Base-by-base conservation (phyloP, 53 echinoderm and acorn worm species). In the Echinarachnius parma region DNA sequence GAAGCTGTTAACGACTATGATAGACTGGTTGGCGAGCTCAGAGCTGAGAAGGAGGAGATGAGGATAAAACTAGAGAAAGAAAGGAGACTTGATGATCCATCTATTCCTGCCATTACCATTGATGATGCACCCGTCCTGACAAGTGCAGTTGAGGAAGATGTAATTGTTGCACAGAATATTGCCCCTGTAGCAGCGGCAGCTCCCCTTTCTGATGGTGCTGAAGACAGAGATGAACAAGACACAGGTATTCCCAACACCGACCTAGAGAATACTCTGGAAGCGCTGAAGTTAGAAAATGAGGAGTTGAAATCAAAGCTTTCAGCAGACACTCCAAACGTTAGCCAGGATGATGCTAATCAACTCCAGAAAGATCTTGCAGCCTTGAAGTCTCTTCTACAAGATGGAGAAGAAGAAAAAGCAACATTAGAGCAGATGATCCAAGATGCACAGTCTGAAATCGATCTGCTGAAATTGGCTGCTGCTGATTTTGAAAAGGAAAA, bases 401-500 rank as follows among this genome's bases (percentile, higher is more conserved):
- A 82, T 39, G 62, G 59, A 0, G 82, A 87, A 21, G 71, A 52
- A 35, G 79, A 83, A n/a, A 88, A 60, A 23, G 48, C 46, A 31
- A 33, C 33, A 42, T 24, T 83, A 21, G 50, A 78, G 34, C 45
- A 75, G 3, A 21, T 72, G 23, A 60, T 74, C 26, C 46, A 64
- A 42, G 66, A 83, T 21, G 52, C 62, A 9, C 55, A 87, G 61
- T 46, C 34, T 21, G 36, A 77, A 50, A 46, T 60, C 29, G 69
- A 85, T 9, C 86, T 87, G 5, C 52, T 98, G 62, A 85, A 75
- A 24, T 82, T 80, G 66, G 78, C 80, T 0, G 77, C 63, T 29
- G 85, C 81, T 45, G 80, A 76, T 1, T 79, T 78, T 48, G 28
- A 82, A 29, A 82, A 76, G 45, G 91, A 91, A 46, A 86, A 91